These are phyloP conservation scores for Amblyjoppa proteus DNA, from an alignment of 2,888 invertebrate genomes.

Conservation along the genomic window DNA sequence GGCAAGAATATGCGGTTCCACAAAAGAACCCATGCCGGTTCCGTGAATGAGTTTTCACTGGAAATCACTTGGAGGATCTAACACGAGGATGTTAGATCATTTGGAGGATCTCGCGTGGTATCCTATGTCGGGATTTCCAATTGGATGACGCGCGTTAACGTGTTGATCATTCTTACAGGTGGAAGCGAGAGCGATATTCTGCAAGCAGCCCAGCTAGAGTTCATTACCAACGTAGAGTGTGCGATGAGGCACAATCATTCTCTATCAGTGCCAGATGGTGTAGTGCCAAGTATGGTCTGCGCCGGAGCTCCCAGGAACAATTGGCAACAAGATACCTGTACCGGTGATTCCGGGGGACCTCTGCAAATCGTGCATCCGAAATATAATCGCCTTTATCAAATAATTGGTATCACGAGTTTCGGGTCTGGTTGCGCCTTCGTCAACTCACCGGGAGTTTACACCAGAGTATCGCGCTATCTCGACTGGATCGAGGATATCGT, in stretches of 20 bases:
- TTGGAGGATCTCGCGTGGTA: too few relatives aligned
- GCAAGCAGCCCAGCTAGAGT: slow-evolving; percentile 84
- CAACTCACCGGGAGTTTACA: slow-evolving; percentile 84
- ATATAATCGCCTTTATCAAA: slow-evolving; percentile 81
- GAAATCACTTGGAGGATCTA: too few relatives aligned
- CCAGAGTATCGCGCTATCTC: slow-evolving; percentile 82
- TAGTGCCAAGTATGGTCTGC: slow-evolving; percentile 85
- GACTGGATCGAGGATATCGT: slow-evolving; percentile 84
- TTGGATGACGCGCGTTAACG: background rate
- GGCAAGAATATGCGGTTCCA: too few relatives aligned
- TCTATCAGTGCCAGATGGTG: slow-evolving; percentile 76
- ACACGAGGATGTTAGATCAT: too few relatives aligned
- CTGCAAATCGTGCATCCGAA: slow-evolving; percentile 75
- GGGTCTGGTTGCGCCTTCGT: slow-evolving; percentile 83
- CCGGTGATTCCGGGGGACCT: slow-evolving; percentile 81
- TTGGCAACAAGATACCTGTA: slow-evolving; percentile 79
- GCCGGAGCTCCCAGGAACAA: slow-evolving; percentile 84
- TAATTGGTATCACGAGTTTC: slow-evolving; percentile 85
- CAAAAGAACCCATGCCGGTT: too few relatives aligned
- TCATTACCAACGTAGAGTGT: slow-evolving; percentile 82
- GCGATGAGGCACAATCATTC: slow-evolving; percentile 74
- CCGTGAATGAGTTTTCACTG: too few relatives aligned
- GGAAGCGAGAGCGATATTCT: slow-evolving; percentile 82
- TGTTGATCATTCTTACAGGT: slow-evolving; percentile 61
- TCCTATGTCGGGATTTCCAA: background rate